Base-by-base conservation (phyloP, 2,888 invertebrate genomes). In the Phortica okadai region DNA sequence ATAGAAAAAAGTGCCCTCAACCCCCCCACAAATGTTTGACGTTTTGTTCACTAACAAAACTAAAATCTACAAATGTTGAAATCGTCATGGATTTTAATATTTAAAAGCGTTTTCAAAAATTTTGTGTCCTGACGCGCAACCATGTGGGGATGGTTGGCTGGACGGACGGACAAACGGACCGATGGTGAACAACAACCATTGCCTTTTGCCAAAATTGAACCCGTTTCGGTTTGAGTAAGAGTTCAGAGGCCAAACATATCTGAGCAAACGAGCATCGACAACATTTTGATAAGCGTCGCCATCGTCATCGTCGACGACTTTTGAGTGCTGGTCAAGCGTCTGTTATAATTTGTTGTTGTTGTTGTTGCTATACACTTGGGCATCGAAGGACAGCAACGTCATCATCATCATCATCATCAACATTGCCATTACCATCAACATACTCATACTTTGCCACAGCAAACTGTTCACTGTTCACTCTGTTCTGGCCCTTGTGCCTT, bases 1-100 rank as follows among this genome's bases (percentile, higher is more conserved):
- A 50, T 5, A 3, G 14, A 0, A 50, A 50, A 50, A 50, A 50
- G 14, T 3, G 14, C 8, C 8, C 8, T 50, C 50, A 50, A 50
- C 8, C 10, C 7, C 7, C 50, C 50, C 8, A 50, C 8, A 50
- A 50, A 8, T 50, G 50, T 50, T 50, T 50, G 50, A 33, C 33
- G 33, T 33, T 33, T 33, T 33, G 1, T 33, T 33, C 33, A 33
- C 33, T 33, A 33, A 33, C 45, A 59, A 33, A 66, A 81, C 87
- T 84, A 85, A 83, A 77, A 82, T 83, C 81, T 85, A 80, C 77
- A 82, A 82, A 84, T 76, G 85, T 84, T 83, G 87, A 87, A 89
- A 87, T 89, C 86, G 89, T 89, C 89, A 90, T 90, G 89, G 86
- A 88, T 89, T 90, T 89, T 88, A 90, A 90, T 90, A 90, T 90